Conservation (phyloP, 1,140 invertebrate genomes). For the Cydia amplana region DNA sequence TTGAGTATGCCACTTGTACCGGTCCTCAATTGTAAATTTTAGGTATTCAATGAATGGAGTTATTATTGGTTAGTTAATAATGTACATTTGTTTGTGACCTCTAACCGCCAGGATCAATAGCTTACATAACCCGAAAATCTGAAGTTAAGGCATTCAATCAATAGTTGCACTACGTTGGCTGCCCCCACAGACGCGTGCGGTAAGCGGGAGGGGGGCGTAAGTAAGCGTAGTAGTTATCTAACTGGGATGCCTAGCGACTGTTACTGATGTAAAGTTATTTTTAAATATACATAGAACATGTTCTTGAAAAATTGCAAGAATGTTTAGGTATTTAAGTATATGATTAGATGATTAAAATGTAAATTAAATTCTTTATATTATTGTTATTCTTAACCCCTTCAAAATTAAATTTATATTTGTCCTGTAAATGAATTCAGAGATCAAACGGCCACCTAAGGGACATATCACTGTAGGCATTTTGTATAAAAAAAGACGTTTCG, state of each 20-base stretch:
- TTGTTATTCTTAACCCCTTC: no score
- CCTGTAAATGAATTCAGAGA: no score
- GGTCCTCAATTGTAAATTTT: no score
- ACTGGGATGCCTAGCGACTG: background rate
- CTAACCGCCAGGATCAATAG: background rate
- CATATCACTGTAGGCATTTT: background rate
- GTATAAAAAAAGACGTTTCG: background rate
- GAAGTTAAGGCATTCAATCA: slow-evolving; percentile 26
- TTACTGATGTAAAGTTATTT: background rate
- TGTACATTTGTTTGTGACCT: background rate
- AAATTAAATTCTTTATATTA: no score
- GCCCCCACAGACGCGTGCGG: background rate
- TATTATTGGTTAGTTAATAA: no score
- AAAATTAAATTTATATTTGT: no score
- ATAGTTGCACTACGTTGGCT: slow-evolving; percentile 21
- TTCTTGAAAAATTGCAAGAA: background rate
- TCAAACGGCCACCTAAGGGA: no score
- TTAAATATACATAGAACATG: background rate
- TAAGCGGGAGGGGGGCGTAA: background rate
- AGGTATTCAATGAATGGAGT: no score
- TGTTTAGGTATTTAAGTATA: no score
- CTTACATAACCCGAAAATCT: slow-evolving; percentile 8
- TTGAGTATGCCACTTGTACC: no score
- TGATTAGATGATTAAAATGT: no score
- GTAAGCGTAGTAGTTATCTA: background rate